Base-by-base conservation (phyloP, 2,888 invertebrate genomes). In the Drosophila crucigera region DNA sequence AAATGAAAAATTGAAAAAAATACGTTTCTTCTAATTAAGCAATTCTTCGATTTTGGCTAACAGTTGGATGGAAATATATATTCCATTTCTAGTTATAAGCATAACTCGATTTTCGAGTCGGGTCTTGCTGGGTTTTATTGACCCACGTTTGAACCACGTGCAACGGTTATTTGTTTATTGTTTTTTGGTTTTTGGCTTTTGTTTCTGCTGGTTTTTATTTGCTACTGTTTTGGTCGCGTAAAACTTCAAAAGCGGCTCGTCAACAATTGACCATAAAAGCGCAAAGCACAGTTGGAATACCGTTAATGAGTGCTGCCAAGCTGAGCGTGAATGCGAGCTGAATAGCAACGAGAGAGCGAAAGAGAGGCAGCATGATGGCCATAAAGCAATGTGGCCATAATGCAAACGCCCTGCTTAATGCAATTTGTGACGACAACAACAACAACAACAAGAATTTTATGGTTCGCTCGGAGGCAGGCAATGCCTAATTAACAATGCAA, bases 181-280 rank as follows among this genome's bases (percentile, higher is more conserved):
- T 41, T 41, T 41, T n/a, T 3, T n/a, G 58, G 6, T 1, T 43
- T 3, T 7, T 47, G 31, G 6, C 2, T 47, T 4, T 7, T 47
- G 31, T 9, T 31, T 1, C 30, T 11, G 4, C 37, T n/a, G 19
- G 25, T 28, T 28, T 28, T 28, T 28, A 28, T 28, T 28, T 28
- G 25, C 25, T 28, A 28, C 25, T 28, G 25, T 28, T 28, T 28
- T 28, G 25, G 22, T 54, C 54, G 41, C 54, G 35, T 62, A 56
- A 62, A 72, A 79, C 84, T 60, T 87, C 76, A 84, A 89, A 85
- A 85, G 81, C 78, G 81, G 65, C 70, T 74, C 72, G 76, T 50
- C 63, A 52, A 73, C 70, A 82, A 83, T 79, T 84, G 76, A 73
- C 79, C 82, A 83, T 83, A 84, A 84, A 80, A 80, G 71, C 53